Conservation (phyloP, 2,797 vertebrate genomes). For the Eptatretus atami region DNA sequence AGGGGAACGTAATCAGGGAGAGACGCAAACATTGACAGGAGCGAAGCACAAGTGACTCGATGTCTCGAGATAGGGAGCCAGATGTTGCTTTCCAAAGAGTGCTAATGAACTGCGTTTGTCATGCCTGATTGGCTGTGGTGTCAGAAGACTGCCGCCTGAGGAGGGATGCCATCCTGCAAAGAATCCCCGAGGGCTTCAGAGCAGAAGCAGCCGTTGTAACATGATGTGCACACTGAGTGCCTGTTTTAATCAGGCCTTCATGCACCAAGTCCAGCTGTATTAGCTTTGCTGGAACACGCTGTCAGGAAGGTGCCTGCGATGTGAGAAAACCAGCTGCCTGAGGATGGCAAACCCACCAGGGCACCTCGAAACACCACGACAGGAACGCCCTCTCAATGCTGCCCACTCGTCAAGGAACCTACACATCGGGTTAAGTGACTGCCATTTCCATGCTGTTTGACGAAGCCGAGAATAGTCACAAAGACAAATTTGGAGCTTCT, state of each 20-base stretch:
- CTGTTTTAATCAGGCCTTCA: conserved; percentile 3
- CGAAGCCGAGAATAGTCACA: no score
- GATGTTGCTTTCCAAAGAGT: conserved; percentile 3
- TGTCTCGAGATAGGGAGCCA: neutral
- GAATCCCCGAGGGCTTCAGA: conserved; percentile 4
- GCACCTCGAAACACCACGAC: no score
- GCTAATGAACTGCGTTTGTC: conserved; percentile 4
- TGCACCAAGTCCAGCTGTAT: conserved; percentile 3
- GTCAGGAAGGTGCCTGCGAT: neutral
- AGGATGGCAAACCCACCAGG: no score
- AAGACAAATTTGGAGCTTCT: no score
- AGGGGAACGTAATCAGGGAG: no score
- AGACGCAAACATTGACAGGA: no score
- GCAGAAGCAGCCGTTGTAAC: conserved; percentile 1
- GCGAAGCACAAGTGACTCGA: no score
- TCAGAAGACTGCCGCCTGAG: neutral
- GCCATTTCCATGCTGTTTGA: no score
- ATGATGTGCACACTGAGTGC: conserved; percentile 1
- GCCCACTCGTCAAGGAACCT: no score
- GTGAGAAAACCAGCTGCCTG: no score
- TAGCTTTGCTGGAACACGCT: conserved; percentile 1
- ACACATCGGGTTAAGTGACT: no score
- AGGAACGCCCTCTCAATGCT: no score
- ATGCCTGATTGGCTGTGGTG: neutral
- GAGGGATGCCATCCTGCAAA: conserved; percentile 1